Evolutionary conservation across 1,140 invertebrate genomes (phyloP), one percentile per base, ranked within the genome.

Genomic region (Drosophila virilis): DNA sequence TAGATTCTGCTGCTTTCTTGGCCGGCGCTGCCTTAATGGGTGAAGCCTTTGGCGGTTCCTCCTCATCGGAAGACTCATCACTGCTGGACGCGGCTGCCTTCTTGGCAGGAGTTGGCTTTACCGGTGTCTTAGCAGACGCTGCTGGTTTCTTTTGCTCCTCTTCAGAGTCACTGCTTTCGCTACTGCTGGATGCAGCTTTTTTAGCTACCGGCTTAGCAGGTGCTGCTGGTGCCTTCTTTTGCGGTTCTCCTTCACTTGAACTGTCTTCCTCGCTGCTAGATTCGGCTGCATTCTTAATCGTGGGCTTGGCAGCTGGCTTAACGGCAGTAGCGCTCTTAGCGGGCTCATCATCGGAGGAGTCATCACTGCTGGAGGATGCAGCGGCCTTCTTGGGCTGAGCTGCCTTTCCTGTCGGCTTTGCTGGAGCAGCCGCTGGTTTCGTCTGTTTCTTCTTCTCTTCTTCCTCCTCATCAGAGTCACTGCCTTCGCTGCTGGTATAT

Each of bases 11-110:
- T 10, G 76, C 68, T 59, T 78, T 76, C 40, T 86, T 86, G 22
- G 71, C 61, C 9, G 77, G 40, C 8, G 64, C 8, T 5, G 75
- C 40, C 42, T 81, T 81, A 7, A 32, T 58, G 2, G 66, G 35
- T 3, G 75, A 17, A 12, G 61, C 28, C 37, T 81, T 82, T 1
- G 65, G 76, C 5, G 50, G 52, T 28, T 76, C 61, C 9, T 82
- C 76, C 12, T 80, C 78, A 6, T 73, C 80, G n/a, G 73, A 77
- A 62, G 79, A 88, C 4, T 93, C 92, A 1, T 93, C 93, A 28
- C 92, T 92, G 59, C 46, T 50, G 15, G 38, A 43, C 8, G 51
- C 57, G 13, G 65, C 51, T 8, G 68, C n/a, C 33, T 83, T 79
- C 15, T 74, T 78, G 17, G 46, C 69, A 28, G 55, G 42, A 4